Evolutionary conservation across 2,888 invertebrate genomes (phyloP).

Genomic region (Ceramica pisi): DNA sequence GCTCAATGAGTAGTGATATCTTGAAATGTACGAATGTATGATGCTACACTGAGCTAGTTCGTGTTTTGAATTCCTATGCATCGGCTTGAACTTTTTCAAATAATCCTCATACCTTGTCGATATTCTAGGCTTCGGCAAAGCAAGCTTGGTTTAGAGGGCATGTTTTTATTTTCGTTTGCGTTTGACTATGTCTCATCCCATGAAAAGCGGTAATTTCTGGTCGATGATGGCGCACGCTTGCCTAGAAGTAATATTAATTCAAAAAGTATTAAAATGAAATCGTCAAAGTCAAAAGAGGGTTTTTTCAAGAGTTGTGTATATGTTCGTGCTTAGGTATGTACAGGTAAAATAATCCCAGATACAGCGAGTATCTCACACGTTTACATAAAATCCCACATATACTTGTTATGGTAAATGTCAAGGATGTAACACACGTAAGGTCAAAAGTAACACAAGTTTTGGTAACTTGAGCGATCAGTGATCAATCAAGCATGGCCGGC

Average conservation of each 20-base stretch:
- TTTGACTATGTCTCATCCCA: background rate
- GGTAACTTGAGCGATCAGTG: constrained; percentile 19
- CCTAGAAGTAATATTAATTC: background rate
- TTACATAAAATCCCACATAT: constrained; percentile 17
- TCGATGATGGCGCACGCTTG: background rate
- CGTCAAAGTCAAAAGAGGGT: background rate
- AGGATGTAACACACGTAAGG: constrained; percentile 26
- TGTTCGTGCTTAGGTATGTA: background rate
- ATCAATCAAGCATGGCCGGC: constrained; percentile 20
- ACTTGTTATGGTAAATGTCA: constrained; percentile 33
- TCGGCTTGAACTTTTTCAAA: too few relatives aligned
- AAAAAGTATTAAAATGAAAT: background rate
- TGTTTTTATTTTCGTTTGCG: background rate
- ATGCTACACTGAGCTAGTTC: background rate
- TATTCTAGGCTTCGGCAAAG: too few relatives aligned
- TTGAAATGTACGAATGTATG: background rate
- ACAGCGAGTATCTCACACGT: background rate
- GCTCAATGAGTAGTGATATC: background rate
- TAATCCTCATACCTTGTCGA: too few relatives aligned
- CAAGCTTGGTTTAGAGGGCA: background rate
- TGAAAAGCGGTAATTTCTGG: background rate
- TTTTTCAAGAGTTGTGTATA: background rate
- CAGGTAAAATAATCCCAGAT: background rate
- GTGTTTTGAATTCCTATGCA: background rate
- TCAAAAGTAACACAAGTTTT: constrained; percentile 37